Base-by-base conservation (phyloP, 1,140 invertebrate genomes). In the Tetramorium alpestre region DNA sequence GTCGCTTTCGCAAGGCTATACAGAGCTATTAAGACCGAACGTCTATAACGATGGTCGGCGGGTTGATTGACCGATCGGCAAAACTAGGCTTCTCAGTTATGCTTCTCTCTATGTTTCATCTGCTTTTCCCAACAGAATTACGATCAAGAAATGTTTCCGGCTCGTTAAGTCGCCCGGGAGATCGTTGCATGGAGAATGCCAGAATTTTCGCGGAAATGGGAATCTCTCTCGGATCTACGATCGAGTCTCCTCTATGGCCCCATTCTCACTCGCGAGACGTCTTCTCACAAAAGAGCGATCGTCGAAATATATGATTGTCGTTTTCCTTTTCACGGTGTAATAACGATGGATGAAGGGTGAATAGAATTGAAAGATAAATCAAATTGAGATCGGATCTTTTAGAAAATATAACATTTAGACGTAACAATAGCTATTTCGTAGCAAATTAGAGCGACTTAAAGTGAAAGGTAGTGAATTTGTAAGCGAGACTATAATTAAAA, bases 131-230 rank as follows among this genome's bases (percentile, higher is more conserved):
- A 41, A 16, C 69, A 38, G 38, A 65, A 16, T 69, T 85, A 75
- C 69, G 87, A 88, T 87, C 49, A 73, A 80, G 38, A 13, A 56
- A 87, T 25, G n/a, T 85, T 90, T 72, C 73, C 49, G 67, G 62
- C 62, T 89, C 85, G 69, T 81, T 91, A 70, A 87, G 22, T 51
- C 70, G 56, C 41, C 28, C 70, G 80, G 47, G 73, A 90, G 88
- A 88, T 72, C 77, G 82, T 18, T 33, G 28, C 18, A 62, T 10
- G 11, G n/a, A 58, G 58, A 75, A 87, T 85, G 60, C 16, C 13
- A 54, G 69, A 80, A 64, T 88, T 78, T 78, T 28, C 76, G n/a
- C 60, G 60, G 69, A 80, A 86, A 60, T 70, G 70, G 54, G 56
- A 51, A 49, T 56, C 41, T 82, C 72, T 76, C 65, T 67, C 38